Evolutionary conservation across 1,140 invertebrate species (phyloP), one percentile per base, ranked within the genome.

Genomic region (Apis cerana): DNA sequence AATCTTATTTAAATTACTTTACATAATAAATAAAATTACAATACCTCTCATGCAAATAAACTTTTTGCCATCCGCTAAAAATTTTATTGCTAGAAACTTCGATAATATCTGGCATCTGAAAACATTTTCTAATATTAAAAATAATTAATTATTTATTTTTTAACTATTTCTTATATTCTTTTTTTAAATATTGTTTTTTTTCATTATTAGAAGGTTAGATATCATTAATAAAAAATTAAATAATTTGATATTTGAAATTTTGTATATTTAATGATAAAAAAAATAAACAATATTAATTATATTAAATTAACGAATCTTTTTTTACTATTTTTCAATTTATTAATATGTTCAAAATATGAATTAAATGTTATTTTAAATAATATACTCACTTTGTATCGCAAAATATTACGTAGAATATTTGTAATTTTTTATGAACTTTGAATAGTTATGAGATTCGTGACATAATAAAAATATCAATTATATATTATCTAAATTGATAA

Each of bases 31-130:
- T 50, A 75, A 54, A 59, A 58, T n/a, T 27, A 71, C 13, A 68
- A 62, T 94, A 96, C 96, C 96, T 98, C 77, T 96, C 95, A 95
- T 99, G 98, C 11, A 96, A 96, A 91, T 96, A 99, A 1, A 99
- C 96, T 91, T 97, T 98, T 92, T 98, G 98, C 89, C 95, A 96
- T 48, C 98, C 98, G 71, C 96, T 97, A 95, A 98, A 98, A 85
- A 95, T 94, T 92, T 97, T 97, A 79, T 96, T 96, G 59, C 94
- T 95, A n/a, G 96, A 96, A 23, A 97, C 94, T 93, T 96, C 92
- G 69, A 94, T 95, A 75, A 97, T 89, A 21, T 92, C 88, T 15
- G 85, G 27, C 94, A 94, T 94, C 90, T 93, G 76, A 43, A 89
- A 91, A 87, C 12, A 75, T 69, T n/a, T 27, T 61, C 1, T 9